Evolutionary conservation across 2,113 vertebrate genomes (phyloP), one percentile per base, ranked within the genome.

Genomic region (Nesoenas mayeri): DNA sequence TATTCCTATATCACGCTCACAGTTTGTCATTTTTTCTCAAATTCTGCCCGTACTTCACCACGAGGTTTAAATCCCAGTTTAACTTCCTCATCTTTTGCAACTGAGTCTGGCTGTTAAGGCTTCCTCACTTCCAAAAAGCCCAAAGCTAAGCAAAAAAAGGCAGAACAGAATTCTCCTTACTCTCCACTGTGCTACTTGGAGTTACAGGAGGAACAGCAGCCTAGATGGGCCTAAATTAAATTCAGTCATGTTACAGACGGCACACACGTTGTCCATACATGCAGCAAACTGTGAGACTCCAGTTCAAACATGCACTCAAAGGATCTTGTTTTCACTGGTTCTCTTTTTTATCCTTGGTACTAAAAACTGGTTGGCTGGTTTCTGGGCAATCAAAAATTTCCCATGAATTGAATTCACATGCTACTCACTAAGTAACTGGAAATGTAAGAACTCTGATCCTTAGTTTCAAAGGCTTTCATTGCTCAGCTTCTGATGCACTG

Each of bases 401-500:
- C 48, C 48, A 71, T 25, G 21, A 92, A 64, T 12, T 70, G 10
- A 73, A 32, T 91, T 87, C 73, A 81, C 48, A 60, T 1, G 7
- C 69, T 91, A 56, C 22, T 50, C 60, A 53, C 34, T 26, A 87
- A 71, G 34, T 34, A 81, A 87, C 18, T 42, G 62, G 80, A 93
- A 84, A 60, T 4, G 6, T 4, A 79, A 15, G 22, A 72, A 86
- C 31, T 80, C 47, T 51, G 38, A 61, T 81, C 36, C 34, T 47
- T 62, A 62, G 51, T 44, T 95, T 61, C 71, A 91, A 83, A 56
- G 29, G 24, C 29, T 73, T 75, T 78, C 40, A 91, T 47, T 91
- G 64, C 24, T 91, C 61, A 85, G 21, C 19, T 85, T 80, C 47
- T 87, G 48, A 83, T 77, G 58, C 64, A 75, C 18, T 66, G 62